Base-by-base conservation (phyloP, 2,888 invertebrate species). In the Lydus trimaculatus region DNA sequence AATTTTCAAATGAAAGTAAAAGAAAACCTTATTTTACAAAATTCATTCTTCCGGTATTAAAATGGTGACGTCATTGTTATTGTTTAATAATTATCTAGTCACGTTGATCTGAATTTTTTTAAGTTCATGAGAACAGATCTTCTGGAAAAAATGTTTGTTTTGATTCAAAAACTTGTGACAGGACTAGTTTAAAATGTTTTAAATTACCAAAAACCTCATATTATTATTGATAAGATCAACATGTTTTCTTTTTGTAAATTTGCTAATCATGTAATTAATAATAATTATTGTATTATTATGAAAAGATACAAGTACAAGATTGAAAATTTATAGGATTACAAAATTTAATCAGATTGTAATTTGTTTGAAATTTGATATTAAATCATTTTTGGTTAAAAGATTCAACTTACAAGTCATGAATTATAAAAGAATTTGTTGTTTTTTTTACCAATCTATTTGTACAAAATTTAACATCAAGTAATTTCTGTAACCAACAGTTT, bases 71-170 rank as follows among this genome's bases (percentile, higher is more conserved):
- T 25, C 52, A 52, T 52, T 25, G 5, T 52, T 52, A 52, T 52
- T 52, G 52, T 52, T 52, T 25, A 52, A 52, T 25, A 52, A 52
- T 52, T 52, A 52, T 52, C 52, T 8, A 25, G 52, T 52, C 52
- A 52, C 52, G 52, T 52, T 20, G 52, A 52, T 52, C 52, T 52
- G 20, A 52, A 52, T 52, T 48, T 48, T 7, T 48, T 48, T 52
- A 13, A 9, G 52, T 23, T 52, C 52, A 52, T 52, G 52, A 25
- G 52, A 52, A 52, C 23, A 9, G 20, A 52, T 52, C 11, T 52
- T 52, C 48, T 20, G 8, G 7, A n/a, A 23, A 48, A 20, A 43
- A 17, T n/a, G 3, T 4, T 20, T 48, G 7, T 17, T 43, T 17
- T 20, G 7, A 39, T 39, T 39, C 9, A 20, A 48, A 48, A n/a